Conservation (phyloP, 2,888 invertebrate species). For the Scaptomyza reducta region DNA sequence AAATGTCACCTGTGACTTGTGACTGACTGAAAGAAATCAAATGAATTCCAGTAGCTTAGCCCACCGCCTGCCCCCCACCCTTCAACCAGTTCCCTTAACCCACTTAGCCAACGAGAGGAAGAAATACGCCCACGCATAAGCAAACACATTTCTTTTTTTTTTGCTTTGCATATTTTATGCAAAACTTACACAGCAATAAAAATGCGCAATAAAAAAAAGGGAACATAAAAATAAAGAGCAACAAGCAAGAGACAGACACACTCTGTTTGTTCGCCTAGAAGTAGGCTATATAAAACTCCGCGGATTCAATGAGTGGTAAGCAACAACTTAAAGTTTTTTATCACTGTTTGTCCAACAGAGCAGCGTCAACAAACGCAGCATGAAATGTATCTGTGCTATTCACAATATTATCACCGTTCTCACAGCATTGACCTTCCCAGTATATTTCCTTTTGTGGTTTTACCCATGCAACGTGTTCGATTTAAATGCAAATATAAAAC, state of each 20-base stretch:
- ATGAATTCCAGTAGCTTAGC: conserved; percentile 64
- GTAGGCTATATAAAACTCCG: conserved; percentile 15
- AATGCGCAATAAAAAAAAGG: conserved; percentile 28
- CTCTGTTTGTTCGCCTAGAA: conserved; percentile 5
- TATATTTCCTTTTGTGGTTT: not conserved
- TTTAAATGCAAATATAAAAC: conserved; percentile 71
- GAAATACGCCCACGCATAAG: not conserved
- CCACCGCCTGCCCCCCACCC: not conserved
- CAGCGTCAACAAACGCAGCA: conserved; percentile 38
- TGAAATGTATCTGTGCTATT: conserved; percentile 24
- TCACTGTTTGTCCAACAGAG: conserved; percentile 13
- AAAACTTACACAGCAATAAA: conserved; percentile 70
- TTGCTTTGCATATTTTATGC: conserved; percentile 71
- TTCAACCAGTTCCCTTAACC: not conserved
- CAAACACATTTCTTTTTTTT: not conserved
- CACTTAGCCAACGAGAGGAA: conserved; percentile 14
- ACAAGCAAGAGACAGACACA: not conserved
- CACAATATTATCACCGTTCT: conserved; percentile 9
- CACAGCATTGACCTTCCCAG: conserved; percentile 2
- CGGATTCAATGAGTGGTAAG: not conserved
- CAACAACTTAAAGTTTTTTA: not conserved
- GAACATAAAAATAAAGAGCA: not conserved
- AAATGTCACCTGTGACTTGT: conserved; percentile 78
- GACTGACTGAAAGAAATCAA: conserved; percentile 65
- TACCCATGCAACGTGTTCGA: conserved; percentile 35